phyloP scores from a whole-genome alignment of 2,113 vertebrate species.

The Phylloscopus trochiloides region DNA sequence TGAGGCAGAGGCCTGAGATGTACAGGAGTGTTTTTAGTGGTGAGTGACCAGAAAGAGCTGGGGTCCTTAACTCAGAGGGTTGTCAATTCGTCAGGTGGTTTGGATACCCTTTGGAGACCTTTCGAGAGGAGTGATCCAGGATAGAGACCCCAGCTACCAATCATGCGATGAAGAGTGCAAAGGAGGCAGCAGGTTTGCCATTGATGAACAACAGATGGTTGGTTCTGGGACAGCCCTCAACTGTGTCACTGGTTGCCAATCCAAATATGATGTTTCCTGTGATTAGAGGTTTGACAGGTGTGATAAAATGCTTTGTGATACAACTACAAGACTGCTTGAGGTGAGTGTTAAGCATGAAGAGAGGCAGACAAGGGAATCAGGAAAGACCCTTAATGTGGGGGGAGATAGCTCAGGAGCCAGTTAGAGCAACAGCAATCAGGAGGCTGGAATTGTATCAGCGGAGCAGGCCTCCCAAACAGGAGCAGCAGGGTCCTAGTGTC shows the following conservation, averaged over 20 bases:
- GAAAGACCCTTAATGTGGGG: neutral
- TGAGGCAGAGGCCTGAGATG: accelerated
- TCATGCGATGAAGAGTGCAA: neutral
- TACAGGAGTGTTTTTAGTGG: neutral
- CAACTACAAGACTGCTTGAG: neutral
- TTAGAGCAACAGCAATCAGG: neutral
- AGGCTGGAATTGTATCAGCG: neutral
- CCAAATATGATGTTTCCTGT: accelerated
- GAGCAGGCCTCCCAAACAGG: accelerated
- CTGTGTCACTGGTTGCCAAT: neutral
- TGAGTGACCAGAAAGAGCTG: neutral
- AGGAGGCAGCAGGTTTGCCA: neutral
- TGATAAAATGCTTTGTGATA: neutral
- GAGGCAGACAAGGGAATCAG: neutral
- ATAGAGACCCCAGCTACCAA: neutral
- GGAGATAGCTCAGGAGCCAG: neutral
- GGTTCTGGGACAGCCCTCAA: neutral
- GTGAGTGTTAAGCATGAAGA: accelerated
- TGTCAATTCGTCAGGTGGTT: neutral
- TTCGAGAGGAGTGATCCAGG: no score
- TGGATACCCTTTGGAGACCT: no score
- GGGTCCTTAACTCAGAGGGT: neutral
- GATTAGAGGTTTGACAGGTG: accelerated
- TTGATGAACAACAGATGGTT: neutral
- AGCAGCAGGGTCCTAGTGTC: neutral